Evolutionary conservation across 2,888 invertebrate genomes (phyloP).

Genomic region (Morpho deidamia): DNA sequence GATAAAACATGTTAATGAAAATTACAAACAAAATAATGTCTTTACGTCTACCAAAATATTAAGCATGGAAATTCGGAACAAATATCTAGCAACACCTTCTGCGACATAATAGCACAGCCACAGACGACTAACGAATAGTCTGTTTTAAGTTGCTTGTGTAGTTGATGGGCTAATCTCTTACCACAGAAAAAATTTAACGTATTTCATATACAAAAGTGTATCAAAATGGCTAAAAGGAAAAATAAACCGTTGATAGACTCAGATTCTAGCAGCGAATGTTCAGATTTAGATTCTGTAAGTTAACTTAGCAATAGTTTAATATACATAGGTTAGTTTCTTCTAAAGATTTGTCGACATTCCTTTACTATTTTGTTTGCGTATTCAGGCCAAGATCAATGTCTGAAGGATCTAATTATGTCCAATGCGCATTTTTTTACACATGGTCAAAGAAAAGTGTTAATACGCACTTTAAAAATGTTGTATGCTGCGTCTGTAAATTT

Average conservation of each 20-base stretch:
- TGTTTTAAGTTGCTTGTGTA: conserved; percentile 15
- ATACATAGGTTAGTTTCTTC: conserved; percentile 41
- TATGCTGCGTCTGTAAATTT: conserved; percentile 17
- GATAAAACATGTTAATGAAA: no score
- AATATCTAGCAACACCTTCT: no score
- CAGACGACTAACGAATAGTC: neutral
- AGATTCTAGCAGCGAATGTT: conserved; percentile 88
- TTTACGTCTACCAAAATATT: no score
- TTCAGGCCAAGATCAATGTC: conserved; percentile 64
- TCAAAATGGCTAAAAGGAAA: conserved; percentile 88
- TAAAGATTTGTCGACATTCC: conserved; percentile 54
- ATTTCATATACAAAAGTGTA: conserved; percentile 22
- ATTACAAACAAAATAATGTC: no score
- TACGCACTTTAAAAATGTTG: neutral
- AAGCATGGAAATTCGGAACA: no score
- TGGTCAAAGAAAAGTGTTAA: neutral
- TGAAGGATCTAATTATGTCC: conserved; percentile 42
- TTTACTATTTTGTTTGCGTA: conserved; percentile 57
- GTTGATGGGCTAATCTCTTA: conserved; percentile 34
- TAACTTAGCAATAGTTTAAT: conserved; percentile 33
- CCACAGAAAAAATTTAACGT: conserved; percentile 27
- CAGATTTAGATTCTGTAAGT: conserved; percentile 91
- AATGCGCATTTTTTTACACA: conserved; percentile 38
- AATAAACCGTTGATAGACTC: conserved; percentile 90
- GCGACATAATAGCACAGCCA: neutral